Base-by-base conservation (phyloP, 2,888 invertebrate species). In the Netelia fuscicornis region DNA sequence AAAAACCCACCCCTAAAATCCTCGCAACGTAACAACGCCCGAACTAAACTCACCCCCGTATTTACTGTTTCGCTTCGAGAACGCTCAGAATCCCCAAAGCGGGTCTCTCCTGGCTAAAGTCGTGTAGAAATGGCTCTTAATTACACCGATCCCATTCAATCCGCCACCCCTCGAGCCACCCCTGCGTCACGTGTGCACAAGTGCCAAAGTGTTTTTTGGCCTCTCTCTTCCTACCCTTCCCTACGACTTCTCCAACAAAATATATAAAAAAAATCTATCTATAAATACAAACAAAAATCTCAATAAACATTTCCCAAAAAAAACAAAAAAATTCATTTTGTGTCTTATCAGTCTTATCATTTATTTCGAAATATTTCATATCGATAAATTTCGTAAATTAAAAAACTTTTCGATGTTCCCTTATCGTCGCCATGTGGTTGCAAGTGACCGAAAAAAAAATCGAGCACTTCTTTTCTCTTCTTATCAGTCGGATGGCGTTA, bases 41-140 rank as follows among this genome's bases (percentile, higher is more conserved):
- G 17, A 64, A 58, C 54, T 37, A 25, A 81, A 78, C 71, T 54
- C 60, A 80, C 78, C 84, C 74, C 78, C 72, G 64, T 75, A 76
- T 72, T 64, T 62, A 17, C 68, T 64, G 64, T 52, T 72, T 67
- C 67, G 77, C 74, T 70, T 42, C 30, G 81, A 75, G 81, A 85
- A 86, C 84, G 85, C 84, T 75, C 67, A 75, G 77, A 86, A 83
- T 83, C 84, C 17, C 52, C 48, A 56, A 48, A 13, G 48, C 48
- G 48, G 48, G 52, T 76, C 13, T 54, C 82, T 67, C 85, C 89
- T 91, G 91, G 62, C 79, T 74, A 92, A 92, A 92, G 92, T 93
- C 92, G 91, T 91, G 93, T 90, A 92, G 93, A 93, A 93, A 93
- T 92, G 92, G 92, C 93, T 92, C 93, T 93, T 93, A 93, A 94